Base-by-base conservation (phyloP, 2,888 invertebrate species). In the Tetheella fluctuosa region DNA sequence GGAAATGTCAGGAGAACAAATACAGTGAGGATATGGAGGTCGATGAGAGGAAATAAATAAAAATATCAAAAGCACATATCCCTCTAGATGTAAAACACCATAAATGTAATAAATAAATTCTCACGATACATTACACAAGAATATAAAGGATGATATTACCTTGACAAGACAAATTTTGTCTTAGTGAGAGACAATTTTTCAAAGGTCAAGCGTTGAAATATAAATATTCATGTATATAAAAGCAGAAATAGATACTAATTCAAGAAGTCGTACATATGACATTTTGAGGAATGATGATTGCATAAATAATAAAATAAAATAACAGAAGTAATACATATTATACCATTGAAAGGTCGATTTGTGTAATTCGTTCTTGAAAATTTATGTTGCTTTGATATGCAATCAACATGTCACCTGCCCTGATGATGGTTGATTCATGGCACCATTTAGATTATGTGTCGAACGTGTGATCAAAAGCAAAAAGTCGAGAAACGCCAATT, bases 401-500 rank as follows among this genome's bases (percentile, higher is more conserved):
- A 84, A 85, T 83, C 81, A 80, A 83, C 82, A 83, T 77, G 74
- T 83, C 85, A 84, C 84, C 83, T 84, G 84, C 80, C 83, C 83
- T 77, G 70, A 74, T 70, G 67, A 69, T 72, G 73, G 71, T 74
- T 68, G 69, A 37, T 34, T 30, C 57, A 61, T 30, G 54, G 55
- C 34, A 55, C 34, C 55, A 55, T 34, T 30, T 30, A 37, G 13
- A 37, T 17, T 17, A 20, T 20, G 34, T 34, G 23, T 34, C 37
- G 34, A 13, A 13, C 34, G 13, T 20, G 34, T 5, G n/a, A 34
- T 13, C 13, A 20, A 20, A 55, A n/a, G n/a, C 30, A 55, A n/a
- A 34, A 55, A 20, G 13, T 13, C 20, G 34, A 55, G 13, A 8
- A 23, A 23, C 37, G 34, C 20, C 34, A 13, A 34, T 34, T 23